Base-by-base conservation (phyloP, 2,113 vertebrate species). In the Rhinoptilus africanus region DNA sequence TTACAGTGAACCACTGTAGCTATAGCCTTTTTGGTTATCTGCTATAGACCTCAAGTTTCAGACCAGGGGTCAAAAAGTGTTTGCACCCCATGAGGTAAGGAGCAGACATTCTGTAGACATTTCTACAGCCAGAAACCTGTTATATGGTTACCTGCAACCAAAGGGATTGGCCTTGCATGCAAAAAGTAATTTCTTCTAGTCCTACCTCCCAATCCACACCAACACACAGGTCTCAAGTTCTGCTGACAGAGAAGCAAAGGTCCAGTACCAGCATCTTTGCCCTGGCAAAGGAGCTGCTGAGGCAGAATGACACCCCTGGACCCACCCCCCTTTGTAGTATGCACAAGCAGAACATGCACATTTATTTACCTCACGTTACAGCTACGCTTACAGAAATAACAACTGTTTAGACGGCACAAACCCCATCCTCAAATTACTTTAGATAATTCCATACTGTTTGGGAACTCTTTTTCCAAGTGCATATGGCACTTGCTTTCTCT, bases 21-120 rank as follows among this genome's bases (percentile, higher is more conserved):
- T n/a, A n/a, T n/a, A n/a, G n/a, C n/a, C n/a, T n/a, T n/a, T n/a
- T n/a, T n/a, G 45, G 48, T 39, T 32, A n/a, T 6, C 24, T 45
- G 43, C 57, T 67, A 11, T 0, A 30, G 15, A 39, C 26, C 28
- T 64, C 50, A 43, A 59, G 60, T 4, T 69, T 73, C 59, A 83
- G 35, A 51, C 10, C 48, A 53, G 23, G 27, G 8, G 4, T 37
- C 47, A 48, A 47, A 48, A 83, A 53, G 18, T 1, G 8, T 39
- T 68, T 62, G 48, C 35, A 50, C 22, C 15, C 60, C 28, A 8
- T 1, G 2, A 43, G 23, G 17, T 27, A 62, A 0, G 1, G 53
- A 32, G 60, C 34, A 73, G 9, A 8, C 47, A 32, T 47, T 51
- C 28, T 22, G 17, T 6, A 62, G 60, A 10, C 16, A 22, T 13